Conservation (phyloP, 2,113 vertebrate species). For the Anguilla japonica region DNA sequence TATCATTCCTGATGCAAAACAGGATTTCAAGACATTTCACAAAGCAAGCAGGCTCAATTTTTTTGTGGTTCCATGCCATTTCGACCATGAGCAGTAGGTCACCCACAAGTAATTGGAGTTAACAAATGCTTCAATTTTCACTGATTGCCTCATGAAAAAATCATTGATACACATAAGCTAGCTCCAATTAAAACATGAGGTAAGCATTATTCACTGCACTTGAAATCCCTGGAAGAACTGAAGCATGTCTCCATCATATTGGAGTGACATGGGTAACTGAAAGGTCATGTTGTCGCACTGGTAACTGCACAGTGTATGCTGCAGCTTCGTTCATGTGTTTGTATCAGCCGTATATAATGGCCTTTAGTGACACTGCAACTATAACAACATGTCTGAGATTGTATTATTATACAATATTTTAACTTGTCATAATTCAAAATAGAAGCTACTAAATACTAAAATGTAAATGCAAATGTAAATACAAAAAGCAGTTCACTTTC, state of each 20-base stretch:
- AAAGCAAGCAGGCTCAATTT: neutral
- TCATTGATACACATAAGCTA: slow-evolving; percentile 11
- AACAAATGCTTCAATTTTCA: slow-evolving; percentile 55
- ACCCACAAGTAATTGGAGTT: slow-evolving; percentile 58
- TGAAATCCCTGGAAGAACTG: neutral
- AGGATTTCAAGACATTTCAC: neutral
- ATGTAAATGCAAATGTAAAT: no score
- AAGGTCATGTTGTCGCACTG: neutral
- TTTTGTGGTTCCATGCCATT: slow-evolving; percentile 31
- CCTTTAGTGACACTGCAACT: no score
- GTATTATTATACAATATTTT: no score
- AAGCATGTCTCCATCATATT: neutral
- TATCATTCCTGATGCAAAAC: no score
- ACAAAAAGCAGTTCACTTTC: no score
- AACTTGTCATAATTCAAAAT: no score
- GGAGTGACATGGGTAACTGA: neutral
- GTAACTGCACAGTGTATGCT: neutral
- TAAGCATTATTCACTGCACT: slow-evolving; percentile 10
- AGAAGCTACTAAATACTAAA: no score
- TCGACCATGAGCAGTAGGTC: slow-evolving; percentile 42
- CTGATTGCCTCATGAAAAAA: slow-evolving; percentile 45
- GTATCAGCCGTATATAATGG: no score
- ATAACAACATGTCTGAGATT: no score
- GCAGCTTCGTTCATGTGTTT: neutral
- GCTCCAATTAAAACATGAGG: slow-evolving; percentile 20